These are phyloP conservation scores for Cyclophora punctaria DNA, from an alignment of 2,888 invertebrate species.

Conservation along the genomic window DNA sequence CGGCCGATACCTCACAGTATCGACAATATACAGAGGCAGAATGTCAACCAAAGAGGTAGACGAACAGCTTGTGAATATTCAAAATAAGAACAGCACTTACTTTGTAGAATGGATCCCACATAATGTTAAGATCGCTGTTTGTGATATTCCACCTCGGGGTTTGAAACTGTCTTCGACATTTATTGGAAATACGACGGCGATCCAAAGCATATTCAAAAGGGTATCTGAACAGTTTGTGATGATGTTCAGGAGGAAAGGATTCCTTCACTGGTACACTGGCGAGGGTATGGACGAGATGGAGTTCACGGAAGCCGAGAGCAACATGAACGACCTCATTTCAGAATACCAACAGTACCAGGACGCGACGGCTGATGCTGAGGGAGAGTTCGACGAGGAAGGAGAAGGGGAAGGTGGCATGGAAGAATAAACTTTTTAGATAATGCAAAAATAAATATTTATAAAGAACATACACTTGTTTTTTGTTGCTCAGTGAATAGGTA, in stretches of 20 bases:
- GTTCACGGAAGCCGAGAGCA: constrained; percentile 93
- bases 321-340: constrained; percentile 83
- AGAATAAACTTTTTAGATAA: constrained; percentile 19
- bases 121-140: constrained; percentile 86
- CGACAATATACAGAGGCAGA: constrained; percentile 90
- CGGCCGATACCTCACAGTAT: constrained; percentile 91
- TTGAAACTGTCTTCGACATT: constrained; percentile 92
- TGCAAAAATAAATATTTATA: constrained; percentile 4
- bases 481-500: no score
- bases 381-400: constrained; percentile 72
- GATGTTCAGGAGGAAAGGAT: constrained; percentile 97
- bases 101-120: constrained; percentile 89
- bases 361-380: constrained; percentile 74
- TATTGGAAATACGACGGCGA: constrained; percentile 90
- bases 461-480: no score
- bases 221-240: constrained; percentile 90
- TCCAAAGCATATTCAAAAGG: constrained; percentile 90
- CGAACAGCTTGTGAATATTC: constrained; percentile 84
- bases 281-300: constrained; percentile 96
- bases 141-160: constrained; percentile 83
- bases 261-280: constrained; percentile 96
- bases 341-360: constrained; percentile 87
- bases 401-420: constrained; percentile 70
- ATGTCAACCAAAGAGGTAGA: constrained; percentile 97
- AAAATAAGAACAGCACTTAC: constrained; percentile 85